These are phyloP conservation scores for Novumbra hubbsi DNA, from an alignment of 2,797 vertebrate species.

Conservation along the genomic window DNA sequence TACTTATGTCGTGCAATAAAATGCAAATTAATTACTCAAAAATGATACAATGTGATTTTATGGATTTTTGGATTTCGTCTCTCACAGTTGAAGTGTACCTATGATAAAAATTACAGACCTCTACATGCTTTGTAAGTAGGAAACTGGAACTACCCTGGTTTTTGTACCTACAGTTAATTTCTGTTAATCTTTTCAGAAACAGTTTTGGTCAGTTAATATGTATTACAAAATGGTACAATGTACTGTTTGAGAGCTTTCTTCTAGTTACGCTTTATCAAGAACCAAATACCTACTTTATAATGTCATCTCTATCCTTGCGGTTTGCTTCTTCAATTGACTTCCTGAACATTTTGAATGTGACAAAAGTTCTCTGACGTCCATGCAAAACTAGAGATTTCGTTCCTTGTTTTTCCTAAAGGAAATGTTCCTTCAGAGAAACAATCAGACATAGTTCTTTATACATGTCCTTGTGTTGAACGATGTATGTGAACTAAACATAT, in stretches of 20 bases:
- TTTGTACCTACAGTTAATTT: neutral
- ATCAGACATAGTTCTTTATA: slow-evolving; percentile 48
- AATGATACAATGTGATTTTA: too few relatives aligned
- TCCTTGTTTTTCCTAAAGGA: too few relatives aligned
- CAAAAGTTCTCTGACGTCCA: slow-evolving; percentile 24
- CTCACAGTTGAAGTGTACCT: too few relatives aligned
- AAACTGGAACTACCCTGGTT: neutral
- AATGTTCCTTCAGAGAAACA: slow-evolving; percentile 50
- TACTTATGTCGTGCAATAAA: too few relatives aligned
- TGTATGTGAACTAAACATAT: slow-evolving; percentile 49
- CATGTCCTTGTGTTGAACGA: slow-evolving; percentile 49
- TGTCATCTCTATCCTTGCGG: slow-evolving; percentile 44
- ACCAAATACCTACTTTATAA: slow-evolving; percentile 16
- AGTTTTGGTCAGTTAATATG: neutral
- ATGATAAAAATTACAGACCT: too few relatives aligned
- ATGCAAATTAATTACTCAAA: too few relatives aligned
- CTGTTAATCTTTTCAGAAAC: neutral
- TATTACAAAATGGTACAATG: neutral
- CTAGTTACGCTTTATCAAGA: neutral
- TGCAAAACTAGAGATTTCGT: slow-evolving; percentile 46
- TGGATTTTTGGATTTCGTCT: too few relatives aligned
- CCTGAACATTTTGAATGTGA: slow-evolving; percentile 50
- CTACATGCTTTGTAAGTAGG: too few relatives aligned
- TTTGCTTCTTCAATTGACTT: slow-evolving; percentile 42
- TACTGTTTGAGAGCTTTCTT: neutral